Base-by-base conservation (phyloP, 2,797 vertebrate genomes). In the Thunnus albacares region DNA sequence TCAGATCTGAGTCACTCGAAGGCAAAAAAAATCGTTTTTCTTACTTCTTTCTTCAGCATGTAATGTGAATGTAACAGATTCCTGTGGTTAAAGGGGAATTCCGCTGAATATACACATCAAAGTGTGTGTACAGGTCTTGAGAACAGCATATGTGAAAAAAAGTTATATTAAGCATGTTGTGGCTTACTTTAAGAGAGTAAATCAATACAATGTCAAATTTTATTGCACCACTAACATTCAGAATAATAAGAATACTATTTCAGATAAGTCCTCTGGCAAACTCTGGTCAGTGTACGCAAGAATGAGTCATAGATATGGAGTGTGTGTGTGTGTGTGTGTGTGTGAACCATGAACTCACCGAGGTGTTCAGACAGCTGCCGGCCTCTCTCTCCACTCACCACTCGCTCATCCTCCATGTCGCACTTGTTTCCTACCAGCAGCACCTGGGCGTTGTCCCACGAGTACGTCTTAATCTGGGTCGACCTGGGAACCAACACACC, bases 391-490 rank as follows among this genome's bases (percentile, higher is more conserved):
- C 96, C 96, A 0, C 94, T 96, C 49, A 99, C 98, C 24, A 98
- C 96, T 0, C 98, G 93, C 82, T 99, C 98, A 0, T 99, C 98
- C 72, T 99, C 98, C 98, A 99, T 99, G 94, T 99, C 98, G 26
- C 98, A 98, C 89, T 99, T 99, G 94, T 99, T 99, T 26, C 98
- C 98, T 30, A 99, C 98, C 89, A 99, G 94, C 90, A 99, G 95
- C 61, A 99, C 98, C 92, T 99, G 98, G 28, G 98, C 98, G 0
- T 99, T 99, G 93, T 99, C 98, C 98, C 98, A 99, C 0, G 98
- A 99, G 93, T 99, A 99, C 0, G 98, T 99, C 91, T 99, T 99
- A 85, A 99, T 99, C 93, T 99, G 98, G 78, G 98, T 99, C 0
- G 98, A 98, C 98, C 98, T 99, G 91, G 26, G 14, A 72, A 66